Evolutionary conservation across 2,113 vertebrate genomes (phyloP).

Genomic region (Thermophis baileyi): DNA sequence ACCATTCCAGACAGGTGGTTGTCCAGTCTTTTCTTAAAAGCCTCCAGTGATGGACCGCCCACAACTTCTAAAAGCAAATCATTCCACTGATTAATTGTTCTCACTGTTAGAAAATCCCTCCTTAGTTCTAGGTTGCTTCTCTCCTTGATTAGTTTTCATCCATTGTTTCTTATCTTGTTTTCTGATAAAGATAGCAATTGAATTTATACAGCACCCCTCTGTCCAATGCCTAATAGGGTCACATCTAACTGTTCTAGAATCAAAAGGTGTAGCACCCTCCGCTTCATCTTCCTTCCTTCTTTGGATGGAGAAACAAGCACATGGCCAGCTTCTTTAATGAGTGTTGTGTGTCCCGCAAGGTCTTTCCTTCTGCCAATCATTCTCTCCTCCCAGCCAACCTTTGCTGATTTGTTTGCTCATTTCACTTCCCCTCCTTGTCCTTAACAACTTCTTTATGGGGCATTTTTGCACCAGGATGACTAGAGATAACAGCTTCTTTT

Average conservation of each 20-base stretch:
- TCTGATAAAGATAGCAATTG: neutral
- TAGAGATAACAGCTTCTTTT: slow-evolving; percentile 58
- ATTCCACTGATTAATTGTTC: neutral
- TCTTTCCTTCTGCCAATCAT: slow-evolving; percentile 44
- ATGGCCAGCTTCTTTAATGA: slow-evolving; percentile 64
- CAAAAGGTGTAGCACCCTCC: slow-evolving; percentile 29
- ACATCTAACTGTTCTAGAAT: slow-evolving; percentile 23
- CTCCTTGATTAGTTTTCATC: neutral
- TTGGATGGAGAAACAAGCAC: slow-evolving; percentile 60
- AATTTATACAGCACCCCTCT: no score
- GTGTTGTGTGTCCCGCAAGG: slow-evolving; percentile 40
- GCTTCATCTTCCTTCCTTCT: slow-evolving; percentile 57
- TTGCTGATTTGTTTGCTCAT: slow-evolving; percentile 43
- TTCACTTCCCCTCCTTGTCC: slow-evolving; percentile 9
- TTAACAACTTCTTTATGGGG: slow-evolving; percentile 56
- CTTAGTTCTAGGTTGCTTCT: neutral
- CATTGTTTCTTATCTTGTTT: neutral
- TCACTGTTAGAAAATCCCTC: neutral
- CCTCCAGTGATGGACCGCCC: neutral
- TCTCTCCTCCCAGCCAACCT: slow-evolving; percentile 21
- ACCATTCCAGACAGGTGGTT: neutral
- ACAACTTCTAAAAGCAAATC: neutral
- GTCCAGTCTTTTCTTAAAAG: neutral
- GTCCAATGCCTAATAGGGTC: slow-evolving; percentile 50
- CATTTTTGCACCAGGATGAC: slow-evolving; percentile 57